phyloP scores from a whole-genome alignment of 2,797 vertebrate genomes.

The Nannoperca australis region DNA sequence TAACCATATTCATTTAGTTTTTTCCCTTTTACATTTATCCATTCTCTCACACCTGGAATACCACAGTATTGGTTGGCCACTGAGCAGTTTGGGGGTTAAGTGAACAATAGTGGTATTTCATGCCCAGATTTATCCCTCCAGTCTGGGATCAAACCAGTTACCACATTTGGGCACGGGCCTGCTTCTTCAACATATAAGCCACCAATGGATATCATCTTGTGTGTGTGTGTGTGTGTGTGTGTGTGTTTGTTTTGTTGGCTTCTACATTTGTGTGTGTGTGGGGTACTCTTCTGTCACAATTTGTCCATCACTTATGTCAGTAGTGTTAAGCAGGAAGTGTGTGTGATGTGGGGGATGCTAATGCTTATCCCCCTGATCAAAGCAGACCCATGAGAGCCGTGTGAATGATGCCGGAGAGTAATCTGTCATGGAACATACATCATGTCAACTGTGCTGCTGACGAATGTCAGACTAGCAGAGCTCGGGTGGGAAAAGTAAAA shows the following conservation, averaged over 20 bases:
- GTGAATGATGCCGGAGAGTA: conserved; percentile 68
- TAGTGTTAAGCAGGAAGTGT: conserved; percentile 28
- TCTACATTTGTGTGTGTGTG: conserved; percentile 9
- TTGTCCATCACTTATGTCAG: conserved; percentile 46
- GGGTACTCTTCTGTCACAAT: conserved; percentile 18
- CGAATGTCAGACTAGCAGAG: conserved; percentile 73
- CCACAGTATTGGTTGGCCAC: not conserved
- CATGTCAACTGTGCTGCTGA: conserved; percentile 75
- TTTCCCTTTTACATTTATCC: not conserved
- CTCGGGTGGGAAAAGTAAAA: conserved; percentile 71
- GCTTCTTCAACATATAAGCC: not conserved
- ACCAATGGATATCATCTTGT: conserved; percentile 1
- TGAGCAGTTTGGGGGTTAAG: conserved; percentile 26
- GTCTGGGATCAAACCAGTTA: conserved; percentile 20
- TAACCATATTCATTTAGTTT: not conserved
- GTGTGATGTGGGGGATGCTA: conserved; percentile 45
- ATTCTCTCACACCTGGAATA: not conserved
- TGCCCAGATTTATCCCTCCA: conserved; percentile 10
- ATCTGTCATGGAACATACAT: conserved; percentile 76
- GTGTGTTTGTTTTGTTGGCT: conserved; percentile 2
- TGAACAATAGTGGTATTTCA: conserved; percentile 27
- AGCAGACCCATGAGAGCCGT: conserved; percentile 53
- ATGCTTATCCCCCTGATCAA: conserved; percentile 58
- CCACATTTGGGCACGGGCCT: not conserved
- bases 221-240: not conserved